Base-by-base conservation (phyloP, 1,140 invertebrate genomes). In the Pseudomyrmex sp. region DNA sequence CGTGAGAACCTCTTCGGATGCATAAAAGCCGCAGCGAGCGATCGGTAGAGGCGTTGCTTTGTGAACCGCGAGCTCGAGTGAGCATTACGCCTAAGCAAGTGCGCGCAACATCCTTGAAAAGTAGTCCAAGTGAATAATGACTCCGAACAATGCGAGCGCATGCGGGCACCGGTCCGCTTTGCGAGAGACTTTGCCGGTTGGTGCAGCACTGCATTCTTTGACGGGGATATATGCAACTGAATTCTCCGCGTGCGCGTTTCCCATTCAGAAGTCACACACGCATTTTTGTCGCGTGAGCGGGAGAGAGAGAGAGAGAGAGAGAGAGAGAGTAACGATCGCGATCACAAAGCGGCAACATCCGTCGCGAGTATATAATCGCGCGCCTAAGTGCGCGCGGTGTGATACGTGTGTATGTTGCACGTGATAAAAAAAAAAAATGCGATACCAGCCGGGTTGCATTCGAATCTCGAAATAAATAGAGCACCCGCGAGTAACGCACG, bases 51-150 rank as follows among this genome's bases (percentile, higher is more conserved):
- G 44, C 76, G n/a, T 26, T 23, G 65, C 76, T 79, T 79, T 79
- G 65, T 70, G 65, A 70, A 46, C 65, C 44, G 65, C 54, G 65
- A 70, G 76, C 65, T 79, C 76, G 76, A 80, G 76, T 59, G 76
- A 80, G 66, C 66, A 72, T 72, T 79, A 79, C 44, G 44, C 44
- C 66, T 80, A 72, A 80, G 80, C 58, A 75, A 75, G 72, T 82
- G 52, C 63, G 63, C 54, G 83, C 85, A 88, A 72, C 72, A 66
- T 76, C 80, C 88, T 70, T 79, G 83, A 88, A 88, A 90, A 90
- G 82, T 90, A 88, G 88, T 75, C 80, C 89, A 79, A 91, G 90
- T 87, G 90, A 90, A 91, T 90, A 91, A 91, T 87, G 76, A 88
- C 62, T 56, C 69, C 70, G 87, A 87, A 90, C 90, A 90, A 91